Conservation (phyloP, 2,113 vertebrate species). For the Pavo muticus region DNA sequence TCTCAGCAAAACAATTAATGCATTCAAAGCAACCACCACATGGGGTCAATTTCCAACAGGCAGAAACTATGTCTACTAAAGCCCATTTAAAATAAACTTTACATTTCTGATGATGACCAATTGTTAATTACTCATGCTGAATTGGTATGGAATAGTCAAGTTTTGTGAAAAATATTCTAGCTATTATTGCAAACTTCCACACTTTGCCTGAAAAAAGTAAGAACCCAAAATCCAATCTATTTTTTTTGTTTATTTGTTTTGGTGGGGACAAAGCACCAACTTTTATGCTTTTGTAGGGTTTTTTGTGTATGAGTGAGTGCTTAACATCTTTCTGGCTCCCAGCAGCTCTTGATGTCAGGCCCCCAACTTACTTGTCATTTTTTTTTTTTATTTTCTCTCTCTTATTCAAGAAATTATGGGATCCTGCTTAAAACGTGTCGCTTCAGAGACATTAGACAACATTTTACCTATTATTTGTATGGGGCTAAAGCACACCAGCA, state of each 20-base stretch:
- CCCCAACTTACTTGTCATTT: background rate
- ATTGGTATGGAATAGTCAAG: background rate
- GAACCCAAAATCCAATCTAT: background rate
- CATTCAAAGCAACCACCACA: background rate
- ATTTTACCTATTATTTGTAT: background rate
- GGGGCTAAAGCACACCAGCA: background rate
- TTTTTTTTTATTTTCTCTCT: background rate
- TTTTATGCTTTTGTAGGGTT: background rate
- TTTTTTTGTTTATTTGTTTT: rapidly evolving
- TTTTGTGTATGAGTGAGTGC: background rate
- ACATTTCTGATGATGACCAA: background rate
- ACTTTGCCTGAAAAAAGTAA: background rate
- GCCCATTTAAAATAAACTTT: background rate
- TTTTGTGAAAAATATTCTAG: background rate
- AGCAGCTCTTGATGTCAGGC: background rate
- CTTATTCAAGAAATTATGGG: background rate
- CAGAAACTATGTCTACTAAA: background rate
- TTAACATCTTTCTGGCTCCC: background rate
- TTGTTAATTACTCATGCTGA: rapidly evolving
- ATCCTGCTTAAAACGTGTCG: background rate
- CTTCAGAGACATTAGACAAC: background rate
- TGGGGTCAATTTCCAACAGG: background rate
- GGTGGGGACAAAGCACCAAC: background rate
- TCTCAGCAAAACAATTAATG: background rate
- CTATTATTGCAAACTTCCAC: background rate